phyloP scores from a whole-genome alignment of 2,797 vertebrate genomes.

The Sylvia borin region DNA sequence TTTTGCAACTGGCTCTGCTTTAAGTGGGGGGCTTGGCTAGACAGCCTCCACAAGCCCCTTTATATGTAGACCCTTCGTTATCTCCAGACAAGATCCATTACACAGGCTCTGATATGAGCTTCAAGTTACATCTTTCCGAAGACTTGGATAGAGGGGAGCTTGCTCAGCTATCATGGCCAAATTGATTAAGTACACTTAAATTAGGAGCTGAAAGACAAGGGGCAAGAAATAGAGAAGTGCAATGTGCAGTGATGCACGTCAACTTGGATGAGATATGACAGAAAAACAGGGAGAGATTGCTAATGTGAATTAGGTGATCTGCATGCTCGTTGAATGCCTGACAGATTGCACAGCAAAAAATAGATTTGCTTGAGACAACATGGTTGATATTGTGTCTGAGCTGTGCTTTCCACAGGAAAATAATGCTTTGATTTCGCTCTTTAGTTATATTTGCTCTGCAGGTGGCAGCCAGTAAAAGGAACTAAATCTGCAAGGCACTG shows the following conservation, averaged over 20 bases:
- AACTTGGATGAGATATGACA: not conserved
- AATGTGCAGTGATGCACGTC: not conserved
- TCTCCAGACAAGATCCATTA: not conserved
- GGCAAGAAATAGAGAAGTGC: not conserved
- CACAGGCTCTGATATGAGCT: rapidly evolving
- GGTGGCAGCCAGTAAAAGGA: slow-evolving; percentile 5
- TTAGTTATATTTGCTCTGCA: slow-evolving; percentile 9
- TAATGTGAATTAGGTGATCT: not conserved
- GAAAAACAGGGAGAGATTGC: not conserved
- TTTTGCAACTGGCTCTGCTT: not conserved
- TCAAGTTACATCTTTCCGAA: not conserved
- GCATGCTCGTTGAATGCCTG: rapidly evolving
- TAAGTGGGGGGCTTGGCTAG: not conserved
- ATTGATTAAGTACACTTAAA: not conserved
- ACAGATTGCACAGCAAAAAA: not conserved
- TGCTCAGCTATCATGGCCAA: not conserved
- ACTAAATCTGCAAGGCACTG: not conserved
- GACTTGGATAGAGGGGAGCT: not conserved
- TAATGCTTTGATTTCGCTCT: slow-evolving; percentile 20
- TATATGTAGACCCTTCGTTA: not conserved
- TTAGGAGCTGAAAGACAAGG: not conserved
- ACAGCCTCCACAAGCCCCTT: not conserved
- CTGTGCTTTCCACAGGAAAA: not conserved
- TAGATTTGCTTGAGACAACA: not conserved
- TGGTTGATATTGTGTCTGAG: not conserved